Conservation (phyloP, 2,888 invertebrate genomes). For the Seira musarum region DNA sequence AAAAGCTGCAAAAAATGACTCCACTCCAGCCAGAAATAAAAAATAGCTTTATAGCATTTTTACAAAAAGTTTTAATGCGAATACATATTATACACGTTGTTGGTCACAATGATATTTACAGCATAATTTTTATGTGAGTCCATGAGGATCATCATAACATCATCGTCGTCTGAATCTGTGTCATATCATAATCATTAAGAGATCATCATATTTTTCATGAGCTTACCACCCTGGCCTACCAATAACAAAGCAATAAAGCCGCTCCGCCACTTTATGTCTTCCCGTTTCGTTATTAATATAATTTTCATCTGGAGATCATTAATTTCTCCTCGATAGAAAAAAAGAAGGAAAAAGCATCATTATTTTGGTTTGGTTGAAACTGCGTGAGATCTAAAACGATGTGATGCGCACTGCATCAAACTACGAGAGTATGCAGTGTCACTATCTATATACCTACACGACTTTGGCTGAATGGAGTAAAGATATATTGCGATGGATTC, state of each 20-base stretch:
- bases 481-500: neutral
- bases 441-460: too few relatives aligned
- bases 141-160: neutral
- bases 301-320: conserved; percentile 39
- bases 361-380: conserved; percentile 6
- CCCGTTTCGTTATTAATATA: conserved; percentile 29
- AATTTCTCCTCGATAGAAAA: conserved; percentile 13
- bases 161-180: too few relatives aligned
- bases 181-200: conserved; percentile 31
- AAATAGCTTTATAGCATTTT: too few relatives aligned
- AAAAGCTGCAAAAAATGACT: too few relatives aligned
- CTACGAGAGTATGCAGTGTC: neutral
- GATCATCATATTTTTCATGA: conserved; percentile 26
- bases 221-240: neutral
- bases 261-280: conserved; percentile 36
- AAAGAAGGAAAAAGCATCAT: conserved; percentile 24
- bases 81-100: too few relatives aligned
- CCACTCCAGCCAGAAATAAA: too few relatives aligned
- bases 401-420: neutral
- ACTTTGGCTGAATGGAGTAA: neutral
- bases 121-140: too few relatives aligned
- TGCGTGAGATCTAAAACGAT: neutral
- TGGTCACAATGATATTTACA: too few relatives aligned
- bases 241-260: conserved; percentile 26
- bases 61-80: too few relatives aligned